Conservation (phyloP, 2,797 vertebrate species). For the Lutjanus argentimaculatus region DNA sequence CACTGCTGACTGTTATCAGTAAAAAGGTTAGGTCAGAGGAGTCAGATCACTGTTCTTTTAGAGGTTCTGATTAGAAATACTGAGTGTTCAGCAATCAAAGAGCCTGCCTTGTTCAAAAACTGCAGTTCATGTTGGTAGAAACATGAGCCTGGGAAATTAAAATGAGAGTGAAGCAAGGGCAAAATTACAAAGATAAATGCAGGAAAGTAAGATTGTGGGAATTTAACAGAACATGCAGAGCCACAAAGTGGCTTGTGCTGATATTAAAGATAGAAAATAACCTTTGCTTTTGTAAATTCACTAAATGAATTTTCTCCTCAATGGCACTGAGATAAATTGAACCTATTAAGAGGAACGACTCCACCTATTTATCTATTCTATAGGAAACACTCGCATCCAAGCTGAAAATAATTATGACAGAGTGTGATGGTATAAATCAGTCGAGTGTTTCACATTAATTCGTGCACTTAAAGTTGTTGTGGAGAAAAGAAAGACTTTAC, state of each 20-base stretch:
- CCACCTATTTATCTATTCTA: constrained; percentile 12
- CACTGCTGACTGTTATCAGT: constrained; percentile 41
- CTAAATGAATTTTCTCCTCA: neutral
- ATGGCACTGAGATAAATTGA: constrained; percentile 6
- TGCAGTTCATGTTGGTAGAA: constrained; percentile 25
- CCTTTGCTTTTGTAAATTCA: constrained; percentile 5
- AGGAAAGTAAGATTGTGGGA: constrained; percentile 17
- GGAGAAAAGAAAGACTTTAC: neutral
- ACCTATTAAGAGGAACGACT: constrained; percentile 11
- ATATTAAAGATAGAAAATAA: constrained; percentile 35
- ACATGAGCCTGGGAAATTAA: constrained; percentile 32
- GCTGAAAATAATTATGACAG: constrained; percentile 1
- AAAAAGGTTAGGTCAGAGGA: constrained; percentile 47
- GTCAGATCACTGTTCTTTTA: constrained; percentile 42
- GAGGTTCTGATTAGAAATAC: constrained; percentile 48
- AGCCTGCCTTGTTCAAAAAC: constrained; percentile 43
- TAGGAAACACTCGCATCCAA: constrained; percentile 13
- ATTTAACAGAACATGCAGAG: neutral
- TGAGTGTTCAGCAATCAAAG: constrained; percentile 47
- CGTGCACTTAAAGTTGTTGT: neutral
- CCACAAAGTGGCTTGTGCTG: constrained; percentile 15
- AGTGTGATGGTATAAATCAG: neutral
- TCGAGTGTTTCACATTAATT: constrained; percentile 1
- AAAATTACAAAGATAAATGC: constrained; percentile 41
- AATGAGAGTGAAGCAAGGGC: constrained; percentile 16